phyloP scores from a whole-genome alignment of 2,888 invertebrate genomes.

The Cantharis nigra region DNA sequence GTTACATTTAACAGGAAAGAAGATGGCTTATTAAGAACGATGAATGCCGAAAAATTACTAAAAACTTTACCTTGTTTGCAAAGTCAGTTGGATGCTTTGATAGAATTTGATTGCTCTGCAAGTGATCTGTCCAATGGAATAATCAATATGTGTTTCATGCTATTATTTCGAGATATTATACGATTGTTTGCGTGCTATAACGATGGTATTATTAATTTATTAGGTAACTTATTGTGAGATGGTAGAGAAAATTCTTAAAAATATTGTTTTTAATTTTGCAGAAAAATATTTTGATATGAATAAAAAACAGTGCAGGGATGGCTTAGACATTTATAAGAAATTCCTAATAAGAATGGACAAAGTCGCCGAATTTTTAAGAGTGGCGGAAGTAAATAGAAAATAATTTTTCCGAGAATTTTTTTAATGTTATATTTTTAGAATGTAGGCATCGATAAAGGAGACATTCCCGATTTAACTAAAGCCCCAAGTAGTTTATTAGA shows the following conservation, averaged over 20 bases:
- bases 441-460: conserved; percentile 97
- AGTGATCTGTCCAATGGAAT: conserved; percentile 96
- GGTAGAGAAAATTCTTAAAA: neutral
- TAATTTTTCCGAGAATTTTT: neutral
- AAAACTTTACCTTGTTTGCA: conserved; percentile 96
- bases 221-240: conserved; percentile 61
- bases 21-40: conserved; percentile 94
- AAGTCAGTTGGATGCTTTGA: conserved; percentile 89
- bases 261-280: conserved; percentile 44
- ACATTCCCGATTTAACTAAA: conserved; percentile 97
- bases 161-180: conserved; percentile 82
- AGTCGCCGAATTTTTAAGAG: conserved; percentile 96
- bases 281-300: conserved; percentile 99
- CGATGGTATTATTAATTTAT: conserved; percentile 97
- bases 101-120: conserved; percentile 97
- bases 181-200: conserved; percentile 98
- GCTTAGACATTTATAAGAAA: conserved; percentile 97
- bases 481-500: conserved; percentile 96
- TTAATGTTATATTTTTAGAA: conserved; percentile 60
- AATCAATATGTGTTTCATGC: conserved; percentile 82
- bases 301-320: conserved; percentile 97
- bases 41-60: conserved; percentile 95
- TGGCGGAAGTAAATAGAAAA: conserved; percentile 61
- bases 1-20: conserved; percentile 77
- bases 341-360: conserved; percentile 98